Conservation (phyloP, 2,113 vertebrate species). For the Austrofundulus limnaeus region DNA sequence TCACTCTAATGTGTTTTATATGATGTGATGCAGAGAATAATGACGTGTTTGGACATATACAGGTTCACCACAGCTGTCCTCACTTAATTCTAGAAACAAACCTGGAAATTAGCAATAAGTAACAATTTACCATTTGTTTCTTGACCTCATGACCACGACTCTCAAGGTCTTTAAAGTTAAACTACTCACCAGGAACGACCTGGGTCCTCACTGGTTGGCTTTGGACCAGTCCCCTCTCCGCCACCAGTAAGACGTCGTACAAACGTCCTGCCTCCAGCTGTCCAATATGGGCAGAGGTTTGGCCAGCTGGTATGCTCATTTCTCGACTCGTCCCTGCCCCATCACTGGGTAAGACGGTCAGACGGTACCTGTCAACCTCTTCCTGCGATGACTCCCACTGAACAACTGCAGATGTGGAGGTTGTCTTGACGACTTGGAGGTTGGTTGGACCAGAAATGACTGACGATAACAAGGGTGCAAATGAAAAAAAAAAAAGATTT, state of each 20-base stretch:
- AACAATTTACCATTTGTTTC: too few relatives aligned
- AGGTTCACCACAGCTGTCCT: constrained; percentile 19
- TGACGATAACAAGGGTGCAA: constrained; percentile 21
- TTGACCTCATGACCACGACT: background rate
- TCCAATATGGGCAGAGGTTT: constrained; percentile 69
- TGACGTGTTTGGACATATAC: constrained; percentile 25
- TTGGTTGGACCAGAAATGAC: constrained; percentile 75
- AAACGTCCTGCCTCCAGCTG: constrained; percentile 69
- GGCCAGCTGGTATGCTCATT: constrained; percentile 57
- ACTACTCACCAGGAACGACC: constrained; percentile 77
- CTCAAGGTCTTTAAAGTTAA: background rate
- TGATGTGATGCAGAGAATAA: constrained; percentile 22
- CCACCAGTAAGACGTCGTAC: constrained; percentile 74
- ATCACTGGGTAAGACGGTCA: constrained; percentile 62
- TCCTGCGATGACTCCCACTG: constrained; percentile 77
- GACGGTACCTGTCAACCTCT: constrained; percentile 75
- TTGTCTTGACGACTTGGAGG: constrained; percentile 75
- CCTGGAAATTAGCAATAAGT: background rate
- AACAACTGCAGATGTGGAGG: constrained; percentile 69
- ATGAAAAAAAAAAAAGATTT: background rate
- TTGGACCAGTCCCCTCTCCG: constrained; percentile 61
- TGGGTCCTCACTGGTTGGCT: constrained; percentile 69
- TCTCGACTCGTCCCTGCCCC: constrained; percentile 49
- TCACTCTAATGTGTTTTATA: constrained; percentile 24
- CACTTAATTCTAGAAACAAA: constrained; percentile 5